Percentiles rank a stretch among this genome's conserved stretches.
These are phyloP conservation scores for Microcebus tavaratra DNA, from an alignment of 2,113 vertebrate genomes.

Conservation along the genomic window DNA sequence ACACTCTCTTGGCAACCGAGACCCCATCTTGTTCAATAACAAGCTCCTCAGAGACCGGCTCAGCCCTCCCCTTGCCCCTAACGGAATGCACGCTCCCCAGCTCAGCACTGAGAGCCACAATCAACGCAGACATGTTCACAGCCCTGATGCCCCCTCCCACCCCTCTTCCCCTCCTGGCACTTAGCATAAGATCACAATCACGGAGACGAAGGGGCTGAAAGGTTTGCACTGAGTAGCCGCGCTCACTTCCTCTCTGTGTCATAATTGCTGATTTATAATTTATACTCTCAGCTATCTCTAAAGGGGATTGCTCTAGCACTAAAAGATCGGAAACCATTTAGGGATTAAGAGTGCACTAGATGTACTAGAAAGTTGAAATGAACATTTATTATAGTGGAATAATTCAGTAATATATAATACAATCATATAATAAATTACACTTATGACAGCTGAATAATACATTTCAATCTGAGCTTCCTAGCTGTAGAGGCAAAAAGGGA, in stretches of 20 bases:
- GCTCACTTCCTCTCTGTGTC: background rate
- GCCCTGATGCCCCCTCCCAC: background rate
- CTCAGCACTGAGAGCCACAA: background rate
- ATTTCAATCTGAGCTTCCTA: conserved; percentile 6
- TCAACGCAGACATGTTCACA: background rate
- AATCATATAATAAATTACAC: background rate
- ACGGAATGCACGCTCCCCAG: background rate
- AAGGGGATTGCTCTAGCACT: conserved; percentile 57
- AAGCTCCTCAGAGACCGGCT: background rate
- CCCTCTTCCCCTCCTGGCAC: background rate
- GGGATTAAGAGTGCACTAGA: background rate
- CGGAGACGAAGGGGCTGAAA: background rate
- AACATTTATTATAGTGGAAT: background rate
- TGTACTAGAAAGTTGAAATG: background rate
- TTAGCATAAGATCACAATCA: background rate
- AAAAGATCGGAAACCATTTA: conserved; percentile 59
- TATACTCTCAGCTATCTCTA: conserved; percentile 45
- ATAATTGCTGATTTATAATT: conserved; percentile 67
- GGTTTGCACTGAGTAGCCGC: background rate
- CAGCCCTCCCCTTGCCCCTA: background rate
- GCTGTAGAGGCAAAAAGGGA: background rate
- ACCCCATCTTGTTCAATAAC: no score
- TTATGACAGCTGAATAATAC: background rate
- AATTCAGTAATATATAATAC: background rate
- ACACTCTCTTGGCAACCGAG: background rate